These are phyloP conservation scores for Tolmerus cingulatus DNA, from an alignment of 2,888 invertebrate species.

Conservation along the genomic window DNA sequence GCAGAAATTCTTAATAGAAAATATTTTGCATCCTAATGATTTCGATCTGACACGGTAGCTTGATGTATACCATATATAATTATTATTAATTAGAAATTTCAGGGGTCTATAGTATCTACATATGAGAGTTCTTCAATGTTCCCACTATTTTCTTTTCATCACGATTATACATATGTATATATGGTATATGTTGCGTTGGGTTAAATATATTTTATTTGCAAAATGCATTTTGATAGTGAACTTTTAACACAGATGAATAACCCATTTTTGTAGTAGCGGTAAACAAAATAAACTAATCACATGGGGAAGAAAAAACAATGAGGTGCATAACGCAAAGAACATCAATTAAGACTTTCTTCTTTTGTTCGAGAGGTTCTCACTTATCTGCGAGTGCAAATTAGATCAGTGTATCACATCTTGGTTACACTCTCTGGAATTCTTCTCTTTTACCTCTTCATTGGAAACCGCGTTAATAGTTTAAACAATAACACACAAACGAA, in stretches of 20 bases:
- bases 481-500: not conserved
- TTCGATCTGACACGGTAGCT: too few relatives aligned
- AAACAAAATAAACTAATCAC: not conserved
- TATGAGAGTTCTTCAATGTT: too few relatives aligned
- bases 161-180: too few relatives aligned
- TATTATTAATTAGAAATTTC: too few relatives aligned
- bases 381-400: not conserved
- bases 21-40: too few relatives aligned
- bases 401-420: not conserved
- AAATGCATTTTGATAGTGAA: not conserved
- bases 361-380: not conserved
- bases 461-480: not conserved
- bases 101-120: too few relatives aligned
- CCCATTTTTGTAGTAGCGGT: not conserved
- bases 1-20: too few relatives aligned
- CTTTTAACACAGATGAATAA: not conserved
- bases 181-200: too few relatives aligned
- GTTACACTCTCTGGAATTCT: not conserved
- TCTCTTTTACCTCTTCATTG: not conserved
- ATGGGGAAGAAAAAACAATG: not conserved
- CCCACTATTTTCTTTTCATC: too few relatives aligned
- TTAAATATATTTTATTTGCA: not conserved
- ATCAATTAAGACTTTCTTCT: not conserved
- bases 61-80: too few relatives aligned
- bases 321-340: not conserved